Percentiles rank a stretch among this genome's conserved stretches.
Conservation (phyloP, 2,888 invertebrate genomes). For the Watsonalla binaria region DNA sequence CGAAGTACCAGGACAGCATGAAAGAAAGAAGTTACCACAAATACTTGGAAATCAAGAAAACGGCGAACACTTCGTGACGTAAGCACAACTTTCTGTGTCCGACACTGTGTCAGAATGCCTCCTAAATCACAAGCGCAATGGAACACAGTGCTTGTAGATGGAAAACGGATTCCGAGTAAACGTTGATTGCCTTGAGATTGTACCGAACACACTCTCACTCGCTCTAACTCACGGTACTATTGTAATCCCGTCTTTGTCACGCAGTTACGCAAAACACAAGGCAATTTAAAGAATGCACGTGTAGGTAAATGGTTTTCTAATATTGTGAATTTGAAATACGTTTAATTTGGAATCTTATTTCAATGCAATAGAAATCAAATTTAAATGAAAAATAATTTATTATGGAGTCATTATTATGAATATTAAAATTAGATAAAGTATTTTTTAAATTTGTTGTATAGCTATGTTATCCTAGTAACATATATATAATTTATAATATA, state of each 20-base stretch:
- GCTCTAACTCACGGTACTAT: conserved; percentile 18
- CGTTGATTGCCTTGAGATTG: conserved; percentile 72
- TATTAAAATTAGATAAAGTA: background rate
- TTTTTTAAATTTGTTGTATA: background rate
- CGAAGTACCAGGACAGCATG: conserved; percentile 52
- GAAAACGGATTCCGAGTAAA: conserved; percentile 64
- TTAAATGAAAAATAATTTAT: background rate
- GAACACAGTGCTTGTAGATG: conserved; percentile 41
- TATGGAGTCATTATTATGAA: background rate
- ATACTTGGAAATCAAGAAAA: conserved; percentile 64
- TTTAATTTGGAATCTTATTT: background rate
- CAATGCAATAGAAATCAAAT: background rate
- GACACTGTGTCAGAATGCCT: conserved; percentile 25
- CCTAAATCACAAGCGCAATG: conserved; percentile 19
- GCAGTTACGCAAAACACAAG: conserved; percentile 53
- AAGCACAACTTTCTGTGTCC: conserved; percentile 19
- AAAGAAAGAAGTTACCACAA: conserved; percentile 49
- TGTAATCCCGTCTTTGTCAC: conserved; percentile 40
- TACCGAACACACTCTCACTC: conserved; percentile 35
- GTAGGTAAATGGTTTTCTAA: conserved; percentile 20
- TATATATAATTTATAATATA: background rate
- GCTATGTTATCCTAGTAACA: background rate
- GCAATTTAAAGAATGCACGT: conserved; percentile 49
- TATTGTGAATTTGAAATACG: conserved; percentile 9
- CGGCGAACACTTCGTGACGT: conserved; percentile 21